Conservation (phyloP, 2,888 invertebrate species). For the Calliphora vomitoria region DNA sequence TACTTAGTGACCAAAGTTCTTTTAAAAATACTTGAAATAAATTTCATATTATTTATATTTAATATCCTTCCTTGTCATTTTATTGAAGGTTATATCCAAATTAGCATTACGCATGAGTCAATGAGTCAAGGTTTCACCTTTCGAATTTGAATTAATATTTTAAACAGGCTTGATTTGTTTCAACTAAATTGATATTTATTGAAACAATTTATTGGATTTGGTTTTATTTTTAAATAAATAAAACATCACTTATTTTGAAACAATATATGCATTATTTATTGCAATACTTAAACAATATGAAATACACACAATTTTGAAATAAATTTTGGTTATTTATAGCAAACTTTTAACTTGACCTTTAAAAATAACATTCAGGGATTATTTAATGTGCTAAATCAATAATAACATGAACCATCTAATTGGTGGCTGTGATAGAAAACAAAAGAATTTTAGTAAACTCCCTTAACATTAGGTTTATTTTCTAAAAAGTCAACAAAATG, state of each 20-base stretch:
- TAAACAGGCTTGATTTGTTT: constrained; percentile 1
- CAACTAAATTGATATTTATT: constrained; percentile 15
- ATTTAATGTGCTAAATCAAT: too few relatives aligned
- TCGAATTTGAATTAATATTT: constrained; percentile 9
- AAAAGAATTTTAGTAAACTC: too few relatives aligned
- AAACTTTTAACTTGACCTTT: neutral
- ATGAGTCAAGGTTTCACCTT: neutral
- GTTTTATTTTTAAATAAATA: too few relatives aligned
- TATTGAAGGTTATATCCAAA: neutral
- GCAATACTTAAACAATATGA: neutral
- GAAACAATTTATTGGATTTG: neutral
- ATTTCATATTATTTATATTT: neutral
- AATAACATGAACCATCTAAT: too few relatives aligned
- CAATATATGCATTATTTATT: neutral
- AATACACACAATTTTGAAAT: neutral
- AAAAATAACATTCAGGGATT: neutral
- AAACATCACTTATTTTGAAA: neutral
- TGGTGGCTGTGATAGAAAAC: too few relatives aligned
- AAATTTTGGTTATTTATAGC: neutral
- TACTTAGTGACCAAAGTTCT: too few relatives aligned
- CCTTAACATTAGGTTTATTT: too few relatives aligned
- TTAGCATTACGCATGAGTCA: neutral
- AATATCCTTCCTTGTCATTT: neutral
- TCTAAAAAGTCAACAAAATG: too few relatives aligned
- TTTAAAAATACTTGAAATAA: too few relatives aligned